Conservation (phyloP, 2,113 vertebrate genomes). For the Plotosus lineatus region DNA sequence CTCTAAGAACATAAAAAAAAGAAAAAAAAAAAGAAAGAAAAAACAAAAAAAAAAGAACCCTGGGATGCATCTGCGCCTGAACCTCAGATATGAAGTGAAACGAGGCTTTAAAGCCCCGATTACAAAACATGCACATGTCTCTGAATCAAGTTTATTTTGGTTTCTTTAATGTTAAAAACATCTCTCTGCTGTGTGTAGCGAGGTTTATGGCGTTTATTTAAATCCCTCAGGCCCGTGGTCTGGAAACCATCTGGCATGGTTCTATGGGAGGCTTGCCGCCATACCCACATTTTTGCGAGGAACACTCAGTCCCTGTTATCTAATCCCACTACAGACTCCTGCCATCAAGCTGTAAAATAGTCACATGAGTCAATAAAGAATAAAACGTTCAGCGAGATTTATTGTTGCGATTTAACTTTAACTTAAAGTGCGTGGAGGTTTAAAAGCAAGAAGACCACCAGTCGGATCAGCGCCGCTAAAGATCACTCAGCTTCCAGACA, state of each 20-base stretch:
- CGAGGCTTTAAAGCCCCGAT: background rate
- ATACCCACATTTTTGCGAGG: constrained; percentile 60
- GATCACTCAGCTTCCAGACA: too few species aligned
- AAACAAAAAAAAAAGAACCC: background rate
- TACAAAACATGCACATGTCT: background rate
- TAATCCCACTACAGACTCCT: constrained; percentile 23
- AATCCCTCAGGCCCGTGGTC: constrained; percentile 6
- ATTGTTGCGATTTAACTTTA: background rate
- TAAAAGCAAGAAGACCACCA: background rate
- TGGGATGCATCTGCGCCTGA: background rate
- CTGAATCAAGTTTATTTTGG: background rate
- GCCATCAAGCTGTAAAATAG: background rate
- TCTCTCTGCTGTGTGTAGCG: background rate
- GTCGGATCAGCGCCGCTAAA: background rate
- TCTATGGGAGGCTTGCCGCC: background rate
- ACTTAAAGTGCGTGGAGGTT: background rate
- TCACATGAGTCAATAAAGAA: too few species aligned
- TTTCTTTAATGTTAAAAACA: background rate
- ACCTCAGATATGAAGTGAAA: constrained; percentile 3
- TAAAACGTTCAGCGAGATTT: constrained; percentile 6
- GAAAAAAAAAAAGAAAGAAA: background rate
- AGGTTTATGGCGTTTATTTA: background rate
- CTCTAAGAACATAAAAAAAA: background rate
- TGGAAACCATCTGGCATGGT: constrained; percentile 51
- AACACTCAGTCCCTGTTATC: constrained; percentile 58